phyloP scores from a whole-genome alignment of 2,888 invertebrate genomes.

The Dichetophora obliterata region DNA sequence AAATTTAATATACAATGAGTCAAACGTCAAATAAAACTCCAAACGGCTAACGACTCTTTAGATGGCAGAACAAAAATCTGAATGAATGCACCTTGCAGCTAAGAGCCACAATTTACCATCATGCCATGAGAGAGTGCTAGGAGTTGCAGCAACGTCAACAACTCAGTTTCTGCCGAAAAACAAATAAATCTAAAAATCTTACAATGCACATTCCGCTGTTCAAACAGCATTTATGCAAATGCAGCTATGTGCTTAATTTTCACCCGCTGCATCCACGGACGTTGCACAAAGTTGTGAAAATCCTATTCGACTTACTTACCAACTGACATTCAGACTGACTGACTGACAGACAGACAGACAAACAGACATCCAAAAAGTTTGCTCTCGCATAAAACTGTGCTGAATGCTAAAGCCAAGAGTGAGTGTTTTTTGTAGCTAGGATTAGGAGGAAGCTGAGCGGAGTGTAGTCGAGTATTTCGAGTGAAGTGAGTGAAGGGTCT shows the following conservation, averaged over 20 bases:
- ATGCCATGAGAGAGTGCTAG: not conserved
- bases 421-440: conserved; percentile 26
- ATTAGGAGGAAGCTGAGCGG: not conserved
- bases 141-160: not conserved
- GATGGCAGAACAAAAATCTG: not conserved
- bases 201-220: conserved; percentile 33
- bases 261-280: conserved; percentile 1
- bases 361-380: conserved; percentile 33
- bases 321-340: conserved; percentile 10
- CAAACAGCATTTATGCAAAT: conserved; percentile 40
- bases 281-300: not conserved
- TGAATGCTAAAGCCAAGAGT: conserved; percentile 7
- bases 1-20: too few species aligned
- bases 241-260: conserved; percentile 27
- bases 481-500: conserved; percentile 6
- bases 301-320: not conserved
- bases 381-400: conserved; percentile 6
- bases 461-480: not conserved
- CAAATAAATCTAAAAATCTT: conserved; percentile 28
- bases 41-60: not conserved
- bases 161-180: not conserved
- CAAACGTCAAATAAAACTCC: not conserved
- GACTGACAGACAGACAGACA: conserved; percentile 6
- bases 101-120: not conserved
- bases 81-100: conserved; percentile 3